phyloP scores from a whole-genome alignment of 2,888 invertebrate species.

The Liopterus haemorrhoidalis region DNA sequence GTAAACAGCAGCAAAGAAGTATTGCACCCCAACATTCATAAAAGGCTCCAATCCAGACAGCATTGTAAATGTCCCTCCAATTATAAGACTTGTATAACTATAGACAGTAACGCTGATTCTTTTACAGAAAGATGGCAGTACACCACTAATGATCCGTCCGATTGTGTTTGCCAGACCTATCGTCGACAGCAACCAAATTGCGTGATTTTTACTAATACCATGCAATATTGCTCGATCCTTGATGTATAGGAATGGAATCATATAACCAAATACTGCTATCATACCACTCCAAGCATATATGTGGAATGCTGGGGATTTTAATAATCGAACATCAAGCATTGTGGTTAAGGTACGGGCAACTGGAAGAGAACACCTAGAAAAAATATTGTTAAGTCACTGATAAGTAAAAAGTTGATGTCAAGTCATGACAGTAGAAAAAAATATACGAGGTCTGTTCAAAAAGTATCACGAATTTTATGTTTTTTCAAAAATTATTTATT shows the following conservation, averaged over 20 bases:
- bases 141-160: constrained; percentile 76
- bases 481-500: too few species aligned
- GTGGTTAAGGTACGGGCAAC: constrained; percentile 14
- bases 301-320: constrained; percentile 31
- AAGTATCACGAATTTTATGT: too few species aligned
- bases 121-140: constrained; percentile 36
- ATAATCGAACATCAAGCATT: constrained; percentile 18
- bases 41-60: constrained; percentile 63
- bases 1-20: constrained; percentile 69
- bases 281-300: constrained; percentile 34
- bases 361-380: constrained; percentile 5
- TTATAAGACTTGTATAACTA: constrained; percentile 27
- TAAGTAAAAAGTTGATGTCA: too few species aligned
- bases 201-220: constrained; percentile 48
- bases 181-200: constrained; percentile 66
- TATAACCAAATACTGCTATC: constrained; percentile 9
- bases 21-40: constrained; percentile 56
- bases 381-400: too few species aligned
- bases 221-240: constrained; percentile 51
- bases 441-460: too few species aligned
- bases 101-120: constrained; percentile 26
- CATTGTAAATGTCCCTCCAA: constrained; percentile 69
- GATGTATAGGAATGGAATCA: constrained; percentile 11
- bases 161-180: constrained; percentile 85
- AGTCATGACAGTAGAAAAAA: too few species aligned